phyloP scores from a whole-genome alignment of 2,888 invertebrate genomes.

The Unio delphinus region DNA sequence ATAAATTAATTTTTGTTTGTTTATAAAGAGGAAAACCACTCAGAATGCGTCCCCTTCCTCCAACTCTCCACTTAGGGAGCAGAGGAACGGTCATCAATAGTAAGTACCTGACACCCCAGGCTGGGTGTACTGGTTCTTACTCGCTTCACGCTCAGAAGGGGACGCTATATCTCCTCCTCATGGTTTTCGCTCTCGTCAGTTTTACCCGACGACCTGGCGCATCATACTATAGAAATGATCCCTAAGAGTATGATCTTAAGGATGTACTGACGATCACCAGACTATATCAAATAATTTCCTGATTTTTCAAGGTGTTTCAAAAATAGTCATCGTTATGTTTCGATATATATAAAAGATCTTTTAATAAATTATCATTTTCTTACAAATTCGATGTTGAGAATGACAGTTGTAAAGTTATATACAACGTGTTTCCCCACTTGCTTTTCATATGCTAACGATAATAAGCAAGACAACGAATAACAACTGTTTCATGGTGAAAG shows the following conservation, averaged over 20 bases:
- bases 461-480: no score
- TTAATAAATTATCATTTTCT: no score
- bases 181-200: slow-evolving; percentile 52
- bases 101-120: slow-evolving; percentile 16
- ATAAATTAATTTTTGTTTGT: no score
- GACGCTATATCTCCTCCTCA: slow-evolving; percentile 51
- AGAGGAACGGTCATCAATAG: slow-evolving; percentile 58
- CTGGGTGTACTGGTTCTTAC: slow-evolving; percentile 17
- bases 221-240: slow-evolving; percentile 61
- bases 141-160: slow-evolving; percentile 59
- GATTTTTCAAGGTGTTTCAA: no score
- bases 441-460: no score
- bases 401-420: no score
- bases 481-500: no score
- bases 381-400: no score
- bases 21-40: slow-evolving; percentile 30
- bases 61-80: slow-evolving; percentile 36
- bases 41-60: slow-evolving; percentile 54
- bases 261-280: neutral
- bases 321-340: no score
- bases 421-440: no score
- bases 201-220: slow-evolving; percentile 57
- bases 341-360: no score
- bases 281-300: no score
- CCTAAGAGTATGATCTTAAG: slow-evolving; percentile 57